Percentiles rank a stretch among this genome's conserved stretches.
phyloP scores from a whole-genome alignment of 1,140 invertebrate species.

The Nylanderia fulva region DNA sequence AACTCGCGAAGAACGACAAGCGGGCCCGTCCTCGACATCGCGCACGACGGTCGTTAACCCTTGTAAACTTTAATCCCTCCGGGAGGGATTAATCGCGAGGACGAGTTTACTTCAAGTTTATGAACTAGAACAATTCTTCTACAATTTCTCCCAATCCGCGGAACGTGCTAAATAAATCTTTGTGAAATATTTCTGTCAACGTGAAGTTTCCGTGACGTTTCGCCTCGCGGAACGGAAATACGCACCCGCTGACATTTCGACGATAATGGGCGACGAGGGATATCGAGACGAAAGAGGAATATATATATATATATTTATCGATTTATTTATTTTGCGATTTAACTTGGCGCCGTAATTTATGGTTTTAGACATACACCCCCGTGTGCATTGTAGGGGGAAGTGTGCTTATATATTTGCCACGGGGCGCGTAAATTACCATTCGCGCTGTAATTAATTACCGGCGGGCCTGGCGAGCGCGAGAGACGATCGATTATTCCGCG shows the following conservation, averaged over 20 bases:
- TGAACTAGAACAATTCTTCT: constrained; percentile 34
- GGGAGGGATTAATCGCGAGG: constrained; percentile 44
- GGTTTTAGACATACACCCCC: constrained; percentile 29
- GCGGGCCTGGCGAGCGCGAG: constrained; percentile 50
- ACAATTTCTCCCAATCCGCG: constrained; percentile 27
- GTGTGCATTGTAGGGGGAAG: constrained; percentile 29
- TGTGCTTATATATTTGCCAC: constrained; percentile 55
- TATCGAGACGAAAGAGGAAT: not conserved
- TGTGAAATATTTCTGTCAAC: not conserved
- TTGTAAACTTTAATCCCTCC: constrained; percentile 54
- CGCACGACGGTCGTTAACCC: constrained; percentile 32
- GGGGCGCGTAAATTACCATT: constrained; percentile 62
- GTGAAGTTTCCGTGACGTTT: not conserved
- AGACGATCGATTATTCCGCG: constrained; percentile 66
- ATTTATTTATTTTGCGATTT: constrained; percentile 57
- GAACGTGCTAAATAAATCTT: constrained; percentile 27
- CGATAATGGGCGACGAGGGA: not conserved
- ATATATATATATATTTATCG: constrained; percentile 41
- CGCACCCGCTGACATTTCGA: not conserved
- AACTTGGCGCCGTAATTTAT: constrained; percentile 53
- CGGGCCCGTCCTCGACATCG: constrained; percentile 6
- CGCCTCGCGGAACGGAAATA: not conserved
- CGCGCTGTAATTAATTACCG: constrained; percentile 65
- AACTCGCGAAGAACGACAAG: constrained; percentile 45
- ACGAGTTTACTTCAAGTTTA: constrained; percentile 34